Percentiles rank a stretch among this genome's conserved stretches.
Conservation (phyloP, 2,797 vertebrate species). For the Cryptoblepharus egeriae region DNA sequence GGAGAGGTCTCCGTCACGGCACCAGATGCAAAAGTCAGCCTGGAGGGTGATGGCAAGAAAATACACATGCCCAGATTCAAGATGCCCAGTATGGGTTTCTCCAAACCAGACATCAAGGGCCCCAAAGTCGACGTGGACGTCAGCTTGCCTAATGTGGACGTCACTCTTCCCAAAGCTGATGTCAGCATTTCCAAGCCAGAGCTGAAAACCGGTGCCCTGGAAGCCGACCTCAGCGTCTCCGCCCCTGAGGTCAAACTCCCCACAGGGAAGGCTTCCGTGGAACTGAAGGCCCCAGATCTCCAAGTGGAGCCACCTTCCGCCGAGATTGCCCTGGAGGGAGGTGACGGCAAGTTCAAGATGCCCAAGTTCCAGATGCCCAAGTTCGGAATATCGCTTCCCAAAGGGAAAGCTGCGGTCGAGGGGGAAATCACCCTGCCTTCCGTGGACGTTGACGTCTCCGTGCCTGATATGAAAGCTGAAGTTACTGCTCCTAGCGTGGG, state of each 20-base stretch:
- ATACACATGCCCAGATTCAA: not conserved
- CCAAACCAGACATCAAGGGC: not conserved
- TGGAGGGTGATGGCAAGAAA: not conserved
- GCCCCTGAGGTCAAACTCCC: not conserved
- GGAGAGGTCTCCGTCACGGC: not conserved
- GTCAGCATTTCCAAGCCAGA: not conserved
- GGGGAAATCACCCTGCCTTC: not conserved
- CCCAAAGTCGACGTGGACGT: not conserved
- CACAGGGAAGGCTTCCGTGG: not conserved
- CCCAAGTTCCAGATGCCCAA: not conserved
- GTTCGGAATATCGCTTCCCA: not conserved
- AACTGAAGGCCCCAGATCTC: not conserved
- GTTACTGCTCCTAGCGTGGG: not conserved
- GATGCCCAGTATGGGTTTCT: conserved; percentile 9
- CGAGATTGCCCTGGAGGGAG: not conserved
- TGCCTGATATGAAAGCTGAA: not conserved
- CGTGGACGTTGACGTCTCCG: not conserved
- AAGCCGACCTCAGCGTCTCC: not conserved
- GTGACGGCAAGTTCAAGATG: not conserved
- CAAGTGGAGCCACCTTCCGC: not conserved
- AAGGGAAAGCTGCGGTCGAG: not conserved
- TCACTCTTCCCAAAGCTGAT: not conserved
- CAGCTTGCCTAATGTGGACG: not conserved
- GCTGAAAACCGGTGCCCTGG: not conserved
- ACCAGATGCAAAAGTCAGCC: accelerated